Conservation (phyloP, 2,797 vertebrate species). For the Bryconaethiops microstoma region DNA sequence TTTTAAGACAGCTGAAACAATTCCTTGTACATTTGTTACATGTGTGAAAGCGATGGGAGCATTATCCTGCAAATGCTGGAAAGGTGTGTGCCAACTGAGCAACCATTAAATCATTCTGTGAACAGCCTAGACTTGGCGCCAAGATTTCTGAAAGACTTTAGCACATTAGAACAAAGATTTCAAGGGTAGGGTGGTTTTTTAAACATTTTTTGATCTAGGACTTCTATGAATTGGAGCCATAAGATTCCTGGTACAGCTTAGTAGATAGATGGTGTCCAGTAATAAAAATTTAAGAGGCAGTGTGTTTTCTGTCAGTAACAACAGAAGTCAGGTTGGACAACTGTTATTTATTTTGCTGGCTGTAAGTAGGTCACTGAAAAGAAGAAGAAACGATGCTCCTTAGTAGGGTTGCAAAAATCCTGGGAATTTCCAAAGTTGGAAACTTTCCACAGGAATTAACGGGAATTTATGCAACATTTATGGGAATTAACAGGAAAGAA, state of each 20-base stretch:
- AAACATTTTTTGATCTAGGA: background rate
- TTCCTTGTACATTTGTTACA: background rate
- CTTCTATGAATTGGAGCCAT: background rate
- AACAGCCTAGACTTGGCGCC: background rate
- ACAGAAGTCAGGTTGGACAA: too few relatives aligned
- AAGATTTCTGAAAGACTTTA: background rate
- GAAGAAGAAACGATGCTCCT: too few relatives aligned
- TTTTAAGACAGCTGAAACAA: background rate
- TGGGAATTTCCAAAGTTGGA: too few relatives aligned
- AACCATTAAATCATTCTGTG: background rate
- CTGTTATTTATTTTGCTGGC: too few relatives aligned
- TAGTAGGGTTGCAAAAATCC: too few relatives aligned
- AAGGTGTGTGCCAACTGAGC: background rate
- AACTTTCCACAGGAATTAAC: too few relatives aligned
- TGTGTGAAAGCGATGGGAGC: background rate
- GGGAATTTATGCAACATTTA: too few relatives aligned
- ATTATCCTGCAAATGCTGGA: background rate
- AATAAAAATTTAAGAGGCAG: background rate
- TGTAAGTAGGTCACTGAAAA: too few relatives aligned
- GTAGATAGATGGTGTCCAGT: background rate
- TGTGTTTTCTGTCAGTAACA: background rate
- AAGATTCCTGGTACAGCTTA: background rate
- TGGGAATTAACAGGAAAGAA: too few relatives aligned
- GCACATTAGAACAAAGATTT: background rate
- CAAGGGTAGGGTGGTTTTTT: background rate